Evolutionary conservation across 2,797 vertebrate species (phyloP).

Genomic region (Neomorphus geoffroyi): DNA sequence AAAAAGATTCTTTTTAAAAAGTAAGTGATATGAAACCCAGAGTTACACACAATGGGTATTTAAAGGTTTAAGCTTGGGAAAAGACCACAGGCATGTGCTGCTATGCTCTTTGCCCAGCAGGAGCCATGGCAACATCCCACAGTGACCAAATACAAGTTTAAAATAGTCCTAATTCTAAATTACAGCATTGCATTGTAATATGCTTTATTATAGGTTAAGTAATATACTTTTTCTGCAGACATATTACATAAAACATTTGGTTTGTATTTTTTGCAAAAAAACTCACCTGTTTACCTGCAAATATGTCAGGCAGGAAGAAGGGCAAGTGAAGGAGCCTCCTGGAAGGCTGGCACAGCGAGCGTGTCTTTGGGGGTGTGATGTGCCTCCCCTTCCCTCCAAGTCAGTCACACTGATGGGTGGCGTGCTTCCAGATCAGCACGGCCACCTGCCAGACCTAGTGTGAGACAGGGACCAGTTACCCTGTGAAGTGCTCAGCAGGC

Average conservation of each 20-base stretch:
- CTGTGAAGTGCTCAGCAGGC: not conserved
- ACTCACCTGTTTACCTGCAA: not conserved
- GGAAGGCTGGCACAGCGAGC: not conserved
- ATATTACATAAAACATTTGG: not conserved
- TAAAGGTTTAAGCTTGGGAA: not conserved
- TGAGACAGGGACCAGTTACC: not conserved
- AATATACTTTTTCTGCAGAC: not conserved
- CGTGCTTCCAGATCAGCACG: not conserved
- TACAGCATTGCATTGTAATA: not conserved
- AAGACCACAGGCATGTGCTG: not conserved
- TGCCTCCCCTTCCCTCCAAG: not conserved
- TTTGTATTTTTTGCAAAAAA: not conserved
- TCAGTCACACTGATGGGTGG: not conserved
- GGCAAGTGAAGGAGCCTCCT: not conserved
- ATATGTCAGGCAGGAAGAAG: not conserved
- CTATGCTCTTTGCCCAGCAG: not conserved
- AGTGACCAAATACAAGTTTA: not conserved
- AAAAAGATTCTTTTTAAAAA: accelerated
- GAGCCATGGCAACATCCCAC: not conserved
- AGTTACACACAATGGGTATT: not conserved
- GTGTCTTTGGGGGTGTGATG: not conserved
- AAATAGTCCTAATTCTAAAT: not conserved
- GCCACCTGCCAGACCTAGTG: not conserved
- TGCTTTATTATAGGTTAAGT: not conserved
- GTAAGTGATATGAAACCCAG: not conserved